Base-by-base conservation (phyloP, 2,888 invertebrate species). In the Campopleginae sp. region DNA sequence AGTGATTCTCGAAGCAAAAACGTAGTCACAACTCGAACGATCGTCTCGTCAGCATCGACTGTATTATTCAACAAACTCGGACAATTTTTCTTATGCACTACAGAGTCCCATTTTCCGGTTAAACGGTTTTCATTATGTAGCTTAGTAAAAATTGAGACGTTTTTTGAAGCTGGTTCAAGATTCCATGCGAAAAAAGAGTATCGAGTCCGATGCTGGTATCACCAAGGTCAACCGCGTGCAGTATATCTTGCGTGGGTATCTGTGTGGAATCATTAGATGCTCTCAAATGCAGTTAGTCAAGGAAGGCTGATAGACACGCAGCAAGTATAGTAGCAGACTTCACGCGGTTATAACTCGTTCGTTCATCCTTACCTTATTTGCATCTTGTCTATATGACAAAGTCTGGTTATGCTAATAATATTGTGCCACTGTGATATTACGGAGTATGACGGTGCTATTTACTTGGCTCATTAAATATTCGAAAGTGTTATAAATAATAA, bases 341-440 rank as follows among this genome's bases (percentile, higher is more conserved):
- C 42, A 75, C 65, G 44, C 46, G 48, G 44, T 31, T 75, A 61
- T 48, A 66, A 72, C 71, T 72, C 58, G 44, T 71, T 42, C 77
- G 68, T 61, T 71, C 63, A 27, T 71, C 71, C 23, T 75, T 76
- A 33, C 71, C 68, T 77, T 58, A 70, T 78, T 33, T 54, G 48
- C 78, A 48, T 77, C 76, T 76, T 65, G 75, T 72, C 19, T 76
- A 63, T 70, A 74, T 84, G 80, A 86, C 84, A 82, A 76, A 86
- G 82, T 90, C 90, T 88, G 89, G 89, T 92, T 92, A 91, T 91
- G 91, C 88, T 91, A 90, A 91, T 90, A 89, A 89, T 88, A 90
- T 90, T 85, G 88, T 87, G 87, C 83, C 79, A 77, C 85, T 80
- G 86, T 85, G 86, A 86, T 87, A 89, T 89, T 88, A 87, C 86